phyloP scores from a whole-genome alignment of 2,888 invertebrate species.

The Hirudinaria manillensis region DNA sequence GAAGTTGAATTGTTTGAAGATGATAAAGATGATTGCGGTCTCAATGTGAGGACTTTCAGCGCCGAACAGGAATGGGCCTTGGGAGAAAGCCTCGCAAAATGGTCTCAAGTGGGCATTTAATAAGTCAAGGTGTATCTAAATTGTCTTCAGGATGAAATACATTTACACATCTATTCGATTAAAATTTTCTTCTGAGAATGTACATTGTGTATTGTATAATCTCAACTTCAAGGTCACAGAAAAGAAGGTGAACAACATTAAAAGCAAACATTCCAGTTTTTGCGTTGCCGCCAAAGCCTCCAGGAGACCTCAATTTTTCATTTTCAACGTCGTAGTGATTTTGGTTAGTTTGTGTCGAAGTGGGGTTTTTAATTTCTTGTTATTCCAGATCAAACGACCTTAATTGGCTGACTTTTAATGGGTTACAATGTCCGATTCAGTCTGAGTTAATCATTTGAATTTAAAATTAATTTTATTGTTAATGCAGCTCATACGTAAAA shows the following conservation, averaged over 20 bases:
- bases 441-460: no score
- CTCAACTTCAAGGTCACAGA: slow-evolving; percentile 18
- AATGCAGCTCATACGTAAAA: not conserved
- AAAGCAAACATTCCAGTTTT: slow-evolving; percentile 37
- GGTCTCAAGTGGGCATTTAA: slow-evolving; percentile 23
- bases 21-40: slow-evolving; percentile 19
- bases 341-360: slow-evolving; percentile 36
- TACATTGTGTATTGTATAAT: no score
- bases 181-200: no score
- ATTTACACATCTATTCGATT: no score
- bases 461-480: no score
- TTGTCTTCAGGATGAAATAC: no score
- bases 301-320: slow-evolving; percentile 39
- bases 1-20: slow-evolving; percentile 31
- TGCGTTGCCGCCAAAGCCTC: slow-evolving; percentile 40
- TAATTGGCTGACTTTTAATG: no score
- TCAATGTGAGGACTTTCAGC: slow-evolving; percentile 43
- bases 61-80: slow-evolving; percentile 52
- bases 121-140: no score
- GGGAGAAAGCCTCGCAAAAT: slow-evolving; percentile 42
- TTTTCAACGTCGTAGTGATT: slow-evolving; percentile 40
- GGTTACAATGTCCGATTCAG: no score
- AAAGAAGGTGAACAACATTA: slow-evolving; percentile 36
- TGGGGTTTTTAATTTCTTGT: no score
- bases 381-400: no score